Percentiles rank a stretch among this genome's conserved stretches.
phyloP scores from a whole-genome alignment of 2,888 invertebrate species.

The Parasteatoda lunata region DNA sequence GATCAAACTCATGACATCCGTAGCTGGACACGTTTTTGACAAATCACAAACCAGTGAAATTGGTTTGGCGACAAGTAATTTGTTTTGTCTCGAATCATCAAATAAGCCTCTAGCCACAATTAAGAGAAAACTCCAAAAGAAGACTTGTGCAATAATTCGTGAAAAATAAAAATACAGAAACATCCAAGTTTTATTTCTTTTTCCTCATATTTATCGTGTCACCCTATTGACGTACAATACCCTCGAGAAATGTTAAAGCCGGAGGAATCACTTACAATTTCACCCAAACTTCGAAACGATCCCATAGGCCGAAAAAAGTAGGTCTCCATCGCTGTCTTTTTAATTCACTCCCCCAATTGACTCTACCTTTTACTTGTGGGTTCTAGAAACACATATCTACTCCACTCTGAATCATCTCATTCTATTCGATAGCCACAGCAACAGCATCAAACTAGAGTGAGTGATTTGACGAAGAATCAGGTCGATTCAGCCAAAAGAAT shows the following conservation, averaged over 20 bases:
- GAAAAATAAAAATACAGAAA: too few species aligned
- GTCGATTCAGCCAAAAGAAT: constrained; percentile 35
- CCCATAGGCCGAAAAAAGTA: constrained; percentile 55
- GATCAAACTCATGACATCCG: too few species aligned
- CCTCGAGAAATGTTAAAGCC: constrained; percentile 5
- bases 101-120: too few species aligned
- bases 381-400: constrained; percentile 38
- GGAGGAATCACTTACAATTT: constrained; percentile 48
- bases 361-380: constrained; percentile 10
- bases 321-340: constrained; percentile 28
- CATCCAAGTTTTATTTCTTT: too few species aligned
- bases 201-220: constrained; percentile 18
- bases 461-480: constrained; percentile 22
- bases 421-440: not conserved
- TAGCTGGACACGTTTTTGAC: too few species aligned
- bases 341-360: constrained; percentile 32
- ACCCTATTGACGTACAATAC: constrained; percentile 41
- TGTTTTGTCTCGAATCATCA: too few species aligned
- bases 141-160: too few species aligned
- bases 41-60: too few species aligned
- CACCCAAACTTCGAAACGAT: not conserved
- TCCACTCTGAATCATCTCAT: not conserved
- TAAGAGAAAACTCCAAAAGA: too few species aligned
- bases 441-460: not conserved
- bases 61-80: too few species aligned